phyloP scores from a whole-genome alignment of 1,140 invertebrate species.

The Ceratina japonica region DNA sequence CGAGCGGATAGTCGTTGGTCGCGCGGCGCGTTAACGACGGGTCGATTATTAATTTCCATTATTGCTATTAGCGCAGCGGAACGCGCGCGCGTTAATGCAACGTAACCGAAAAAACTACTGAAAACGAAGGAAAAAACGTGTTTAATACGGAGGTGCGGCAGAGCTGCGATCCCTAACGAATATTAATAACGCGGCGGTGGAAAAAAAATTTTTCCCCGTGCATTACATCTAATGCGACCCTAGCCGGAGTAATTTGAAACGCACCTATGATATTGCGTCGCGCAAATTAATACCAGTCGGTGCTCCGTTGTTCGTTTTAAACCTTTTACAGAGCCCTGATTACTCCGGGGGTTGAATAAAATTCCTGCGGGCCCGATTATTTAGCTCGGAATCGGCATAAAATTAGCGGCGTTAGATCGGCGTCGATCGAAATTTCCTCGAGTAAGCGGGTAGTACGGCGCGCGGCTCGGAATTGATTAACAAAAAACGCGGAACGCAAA shows the following conservation, averaged over 20 bases:
- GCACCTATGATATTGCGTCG: neutral
- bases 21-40: conserved; percentile 10
- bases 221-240: conserved; percentile 75
- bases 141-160: conserved; percentile 29
- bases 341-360: too few species aligned
- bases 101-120: conserved; percentile 11
- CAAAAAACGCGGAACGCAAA: conserved; percentile 29
- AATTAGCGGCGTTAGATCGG: neutral
- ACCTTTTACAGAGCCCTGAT: neutral
- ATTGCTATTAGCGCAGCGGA: conserved; percentile 29
- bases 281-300: conserved; percentile 20
- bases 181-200: conserved; percentile 78
- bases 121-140: neutral
- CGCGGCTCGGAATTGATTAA: conserved; percentile 35
- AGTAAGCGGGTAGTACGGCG: neutral
- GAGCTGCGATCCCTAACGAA: conserved; percentile 62
- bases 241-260: conserved; percentile 60
- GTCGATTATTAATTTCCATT: conserved; percentile 47
- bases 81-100: conserved; percentile 31
- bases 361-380: too few species aligned
- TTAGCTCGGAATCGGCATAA: too few species aligned
- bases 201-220: conserved; percentile 75
- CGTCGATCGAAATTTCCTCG: neutral
- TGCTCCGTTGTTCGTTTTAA: neutral
- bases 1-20: conserved; percentile 22